Evolutionary conservation across 2,113 vertebrate genomes (phyloP), one percentile per base, ranked within the genome.

Genomic region (Tinamus guttatus): DNA sequence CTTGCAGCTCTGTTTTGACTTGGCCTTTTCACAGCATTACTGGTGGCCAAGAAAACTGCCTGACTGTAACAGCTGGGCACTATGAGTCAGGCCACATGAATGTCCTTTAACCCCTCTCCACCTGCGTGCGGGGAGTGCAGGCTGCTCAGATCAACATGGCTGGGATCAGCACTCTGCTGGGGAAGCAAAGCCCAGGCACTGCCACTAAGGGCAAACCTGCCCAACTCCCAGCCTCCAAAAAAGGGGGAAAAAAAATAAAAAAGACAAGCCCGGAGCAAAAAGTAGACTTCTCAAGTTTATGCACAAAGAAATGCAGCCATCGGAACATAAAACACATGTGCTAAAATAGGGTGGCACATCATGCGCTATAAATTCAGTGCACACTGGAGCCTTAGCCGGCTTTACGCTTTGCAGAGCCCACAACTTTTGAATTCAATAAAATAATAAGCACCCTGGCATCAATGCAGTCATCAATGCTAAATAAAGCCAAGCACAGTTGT

Each of bases 401-500:
- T 97, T 91, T 92, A 64, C 1, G 3, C 84, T 94, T 87, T 82
- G 67, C 87, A 91, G 54, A 89, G 67, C 79, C 49, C 81, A 15
- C 71, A 95, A 94, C 67, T 96, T 95, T 51, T 80, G 75, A 95
- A 91, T 95, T 92, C 93, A 89, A 63, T 85, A 87, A 96, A 95
- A 89, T 95, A 92, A 89, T 95, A 95, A 87, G 87, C 54, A 81
- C 58, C 38, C 83, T 96, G 96, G 94, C 81, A 85, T 90, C 84
- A 96, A 95, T 94, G 75, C 89, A 91, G 85, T 69, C 94, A 91
- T 47, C 18, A 6, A 58, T 0, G 1, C 81, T 89, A 95, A 95
- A 87, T 77, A 95, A 89, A 96, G 81, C 65, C 84, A 45, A 85
- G 75, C 81, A 82, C n/a, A 89, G 85, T 68, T 85, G 59, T 41